Percentiles rank a stretch among this genome's conserved stretches.
These are phyloP conservation scores for Metridium senile DNA, from an alignment of 92 coral and sea anemone genomes.

Conservation along the genomic window DNA sequence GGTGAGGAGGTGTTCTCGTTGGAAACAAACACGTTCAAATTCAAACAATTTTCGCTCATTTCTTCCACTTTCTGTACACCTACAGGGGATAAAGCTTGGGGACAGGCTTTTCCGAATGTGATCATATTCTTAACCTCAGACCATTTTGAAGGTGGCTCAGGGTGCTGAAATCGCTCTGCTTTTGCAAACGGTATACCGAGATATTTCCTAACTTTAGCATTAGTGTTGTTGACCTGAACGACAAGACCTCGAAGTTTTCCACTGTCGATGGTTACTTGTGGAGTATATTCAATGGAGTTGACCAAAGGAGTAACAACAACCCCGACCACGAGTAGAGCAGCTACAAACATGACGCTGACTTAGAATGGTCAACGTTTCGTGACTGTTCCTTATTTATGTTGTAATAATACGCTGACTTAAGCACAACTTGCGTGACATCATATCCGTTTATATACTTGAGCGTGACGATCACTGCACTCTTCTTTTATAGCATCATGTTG, in stretches of 20 bases:
- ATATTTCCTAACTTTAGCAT: slow-evolving; percentile 13
- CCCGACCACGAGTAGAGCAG: not conserved
- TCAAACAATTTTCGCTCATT: slow-evolving; percentile 57
- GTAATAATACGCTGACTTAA: too few species aligned
- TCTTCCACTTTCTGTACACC: not conserved
- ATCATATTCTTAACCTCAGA: not conserved
- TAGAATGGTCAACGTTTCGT: too few species aligned
- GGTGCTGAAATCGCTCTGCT: slow-evolving; percentile 26
- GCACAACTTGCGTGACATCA: too few species aligned
- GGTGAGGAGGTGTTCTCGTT: not conserved
- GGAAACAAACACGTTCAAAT: slow-evolving; percentile 45
- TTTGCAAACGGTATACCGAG: slow-evolving; percentile 32
- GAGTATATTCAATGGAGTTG: not conserved
- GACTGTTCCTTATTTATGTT: too few species aligned
- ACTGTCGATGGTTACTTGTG: slow-evolving; percentile 12
- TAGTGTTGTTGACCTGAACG: not conserved
- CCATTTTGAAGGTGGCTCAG: not conserved
- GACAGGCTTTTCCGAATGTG: not conserved
- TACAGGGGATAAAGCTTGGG: not conserved
- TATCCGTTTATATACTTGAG: too few species aligned
- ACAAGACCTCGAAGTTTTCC: not conserved
- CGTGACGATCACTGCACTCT: too few species aligned
- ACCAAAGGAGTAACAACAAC: not conserved
- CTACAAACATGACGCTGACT: not conserved
- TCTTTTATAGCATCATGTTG: too few species aligned